Conservation (phyloP, 2,113 vertebrate species). For the Verasper variegatus region DNA sequence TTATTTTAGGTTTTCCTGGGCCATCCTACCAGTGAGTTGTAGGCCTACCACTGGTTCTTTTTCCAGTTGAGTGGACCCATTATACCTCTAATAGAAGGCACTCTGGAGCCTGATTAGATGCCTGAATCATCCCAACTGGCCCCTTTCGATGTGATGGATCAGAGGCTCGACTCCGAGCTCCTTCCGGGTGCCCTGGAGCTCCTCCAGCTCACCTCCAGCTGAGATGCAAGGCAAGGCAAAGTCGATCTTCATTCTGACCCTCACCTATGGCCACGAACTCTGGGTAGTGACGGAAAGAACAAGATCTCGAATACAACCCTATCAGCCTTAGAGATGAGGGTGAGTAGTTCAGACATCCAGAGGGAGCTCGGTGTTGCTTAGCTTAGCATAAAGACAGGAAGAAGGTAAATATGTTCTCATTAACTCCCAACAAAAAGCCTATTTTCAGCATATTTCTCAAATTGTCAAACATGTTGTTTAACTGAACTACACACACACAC, state of each 20-base stretch:
- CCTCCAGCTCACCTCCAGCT: neutral
- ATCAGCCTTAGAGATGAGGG: neutral
- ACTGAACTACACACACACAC: slow-evolving; percentile 52
- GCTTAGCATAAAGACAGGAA: slow-evolving; percentile 2
- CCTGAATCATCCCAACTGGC: neutral
- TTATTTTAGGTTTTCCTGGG: neutral
- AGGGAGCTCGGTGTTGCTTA: neutral
- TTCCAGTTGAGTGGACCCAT: neutral
- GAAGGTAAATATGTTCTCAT: neutral
- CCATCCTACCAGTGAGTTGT: no score
- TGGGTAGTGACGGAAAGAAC: neutral
- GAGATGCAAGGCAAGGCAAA: no score
- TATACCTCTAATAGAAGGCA: neutral
- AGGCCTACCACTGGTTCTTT: neutral
- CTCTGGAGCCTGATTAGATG: neutral
- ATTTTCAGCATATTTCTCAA: slow-evolving; percentile 1
- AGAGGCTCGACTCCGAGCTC: neutral
- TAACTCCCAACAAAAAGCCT: neutral
- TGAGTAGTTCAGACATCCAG: no score
- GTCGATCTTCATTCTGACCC: neutral
- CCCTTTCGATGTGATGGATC: neutral
- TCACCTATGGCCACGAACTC: neutral
- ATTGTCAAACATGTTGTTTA: slow-evolving; percentile 14
- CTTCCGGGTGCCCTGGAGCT: no score
- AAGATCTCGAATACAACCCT: neutral